Base-by-base conservation (phyloP, 2,113 vertebrate genomes). In the Dicerorhinus sumatrensis region DNA sequence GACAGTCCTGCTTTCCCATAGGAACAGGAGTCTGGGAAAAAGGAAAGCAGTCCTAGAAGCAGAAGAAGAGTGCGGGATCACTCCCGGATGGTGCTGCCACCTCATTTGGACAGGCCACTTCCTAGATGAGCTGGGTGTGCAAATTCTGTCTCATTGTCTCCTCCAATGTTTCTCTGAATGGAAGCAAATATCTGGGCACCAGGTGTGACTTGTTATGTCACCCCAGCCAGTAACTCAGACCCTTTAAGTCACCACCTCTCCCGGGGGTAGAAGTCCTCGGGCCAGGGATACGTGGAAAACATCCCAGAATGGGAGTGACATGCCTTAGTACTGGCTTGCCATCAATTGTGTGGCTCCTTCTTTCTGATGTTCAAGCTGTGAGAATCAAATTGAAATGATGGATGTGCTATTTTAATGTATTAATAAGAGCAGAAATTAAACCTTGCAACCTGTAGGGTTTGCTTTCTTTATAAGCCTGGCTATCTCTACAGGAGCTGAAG, bases 351-450 rank as follows among this genome's bases (percentile, higher is more conserved):
- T 72, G 5, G 91, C 17, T 67, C 23, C 56, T 87, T 91, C 31
- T 70, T 51, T 42, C 56, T 80, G 6, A 58, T 17, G 7, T 48
- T 72, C 48, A 84, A 73, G 8, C 36, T 80, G 3, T 87, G 23
- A 83, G 33, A 89, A 76, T 36, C 42, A n/a, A 80, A 89, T 89
- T 75, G 75, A 91, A 77, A 42, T 82, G 21, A 58, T 42, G 8
- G 13, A 25, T 42, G 2, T 65, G 25, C 56, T 80, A 36, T 42
- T 48, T 69, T 89, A 82, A 54, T 46, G 39, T 23, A 89, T 39
- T 80, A 62, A 56, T 56, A 93, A 86, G n/a, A 81, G 23, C 7
- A 81, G 42, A 96, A 89, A 70, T 92, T 86, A 42, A 86, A 63
- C 12, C 14, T 69, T 90, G 12, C 1, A 29, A 16, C 10, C 31